phyloP scores from a whole-genome alignment of 2,113 vertebrate species.

The Anarhynchus alexandrinus region DNA sequence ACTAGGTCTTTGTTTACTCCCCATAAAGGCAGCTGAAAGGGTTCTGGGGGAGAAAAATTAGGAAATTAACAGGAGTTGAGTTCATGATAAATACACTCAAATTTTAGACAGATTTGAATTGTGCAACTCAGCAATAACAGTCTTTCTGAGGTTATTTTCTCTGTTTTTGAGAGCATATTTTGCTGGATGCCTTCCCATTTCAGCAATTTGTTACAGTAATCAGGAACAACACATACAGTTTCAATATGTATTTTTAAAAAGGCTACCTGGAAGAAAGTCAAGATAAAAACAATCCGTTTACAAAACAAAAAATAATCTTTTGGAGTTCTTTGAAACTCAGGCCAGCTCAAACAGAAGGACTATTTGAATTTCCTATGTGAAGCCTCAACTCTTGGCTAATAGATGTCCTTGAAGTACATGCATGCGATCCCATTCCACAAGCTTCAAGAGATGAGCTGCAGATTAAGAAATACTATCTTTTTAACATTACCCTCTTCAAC shows the following conservation, averaged over 20 bases:
- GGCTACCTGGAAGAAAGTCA: neutral
- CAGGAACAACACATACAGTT: neutral
- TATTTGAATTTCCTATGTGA: neutral
- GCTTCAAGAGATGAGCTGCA: neutral
- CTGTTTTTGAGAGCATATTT: neutral
- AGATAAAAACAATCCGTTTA: neutral
- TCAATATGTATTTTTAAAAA: neutral
- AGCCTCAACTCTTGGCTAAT: neutral
- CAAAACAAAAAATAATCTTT: neutral
- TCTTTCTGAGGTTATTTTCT: neutral
- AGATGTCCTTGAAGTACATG: neutral
- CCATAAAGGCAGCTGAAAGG: constrained; percentile 69
- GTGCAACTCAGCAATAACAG: neutral
- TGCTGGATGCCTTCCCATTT: neutral
- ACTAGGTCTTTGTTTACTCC: constrained; percentile 60
- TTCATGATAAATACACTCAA: neutral
- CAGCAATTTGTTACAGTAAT: neutral
- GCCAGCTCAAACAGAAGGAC: neutral
- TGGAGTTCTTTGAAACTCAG: neutral
- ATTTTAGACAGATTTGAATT: neutral
- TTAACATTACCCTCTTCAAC: neutral
- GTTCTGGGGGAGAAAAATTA: constrained; percentile 61
- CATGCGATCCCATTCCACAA: neutral
- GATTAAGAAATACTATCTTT: neutral
- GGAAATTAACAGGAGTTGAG: neutral